phyloP scores from a whole-genome alignment of 2,888 invertebrate species.

The Gordius sp. region DNA sequence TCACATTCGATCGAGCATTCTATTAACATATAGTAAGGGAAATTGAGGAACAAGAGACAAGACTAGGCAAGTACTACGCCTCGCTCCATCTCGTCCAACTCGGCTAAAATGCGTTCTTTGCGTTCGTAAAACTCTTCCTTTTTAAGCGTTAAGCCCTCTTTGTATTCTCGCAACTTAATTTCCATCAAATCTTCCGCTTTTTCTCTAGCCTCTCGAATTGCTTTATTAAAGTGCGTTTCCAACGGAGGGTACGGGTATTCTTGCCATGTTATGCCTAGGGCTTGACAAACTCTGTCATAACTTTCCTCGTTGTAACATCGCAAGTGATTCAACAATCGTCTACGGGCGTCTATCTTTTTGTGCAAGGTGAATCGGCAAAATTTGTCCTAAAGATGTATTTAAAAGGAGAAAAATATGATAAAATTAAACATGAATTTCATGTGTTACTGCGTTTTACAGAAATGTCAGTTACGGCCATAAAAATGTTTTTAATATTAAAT shows the following conservation, averaged over 20 bases:
- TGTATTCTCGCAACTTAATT: not conserved
- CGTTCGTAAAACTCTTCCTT: not conserved
- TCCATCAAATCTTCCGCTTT: not conserved
- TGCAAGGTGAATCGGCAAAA: not conserved
- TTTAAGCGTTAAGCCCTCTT: not conserved
- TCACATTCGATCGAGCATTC: too few species aligned
- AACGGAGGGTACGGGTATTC: not conserved
- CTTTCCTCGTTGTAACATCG: not conserved
- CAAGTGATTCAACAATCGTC: not conserved
- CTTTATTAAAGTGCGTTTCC: slow-evolving; percentile 4
- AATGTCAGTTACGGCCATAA: too few species aligned
- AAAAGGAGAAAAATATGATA: too few species aligned
- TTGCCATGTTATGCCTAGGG: slow-evolving; percentile 14
- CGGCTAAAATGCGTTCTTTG: not conserved
- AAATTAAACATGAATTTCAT: too few species aligned
- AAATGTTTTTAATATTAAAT: too few species aligned
- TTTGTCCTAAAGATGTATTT: too few species aligned
- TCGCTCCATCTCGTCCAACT: not conserved
- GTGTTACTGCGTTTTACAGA: too few species aligned
- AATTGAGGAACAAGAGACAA: too few species aligned
- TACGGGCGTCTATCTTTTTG: not conserved
- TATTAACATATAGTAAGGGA: too few species aligned
- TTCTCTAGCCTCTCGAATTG: slow-evolving; percentile 6
- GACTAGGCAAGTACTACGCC: too few species aligned
- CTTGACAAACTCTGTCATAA: not conserved